phyloP scores from a whole-genome alignment of 2,888 invertebrate genomes.

The Lepidocyrtinus sp. region DNA sequence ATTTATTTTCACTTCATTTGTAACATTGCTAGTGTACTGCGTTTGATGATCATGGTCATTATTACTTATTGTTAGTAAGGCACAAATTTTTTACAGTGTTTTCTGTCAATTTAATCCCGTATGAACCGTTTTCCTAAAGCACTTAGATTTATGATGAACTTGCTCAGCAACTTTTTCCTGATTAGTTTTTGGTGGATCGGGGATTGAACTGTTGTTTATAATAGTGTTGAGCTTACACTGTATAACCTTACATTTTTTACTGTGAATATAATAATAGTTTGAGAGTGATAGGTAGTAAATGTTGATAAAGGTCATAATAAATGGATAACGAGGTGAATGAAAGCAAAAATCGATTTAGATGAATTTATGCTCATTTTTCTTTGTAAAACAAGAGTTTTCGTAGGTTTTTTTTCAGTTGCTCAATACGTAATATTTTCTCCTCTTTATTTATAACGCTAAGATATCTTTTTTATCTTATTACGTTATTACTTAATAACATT shows the following conservation, averaged over 20 bases:
- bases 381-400: too few species aligned
- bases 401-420: too few species aligned
- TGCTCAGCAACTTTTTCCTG: slow-evolving; percentile 47
- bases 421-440: too few species aligned
- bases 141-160: slow-evolving; percentile 41
- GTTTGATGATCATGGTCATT: slow-evolving; percentile 26
- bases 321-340: slow-evolving; percentile 42
- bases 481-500: too few species aligned
- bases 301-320: slow-evolving; percentile 49
- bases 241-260: too few species aligned
- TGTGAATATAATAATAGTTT: background rate
- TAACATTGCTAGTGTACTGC: background rate
- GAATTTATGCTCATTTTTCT: too few species aligned
- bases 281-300: slow-evolving; percentile 31
- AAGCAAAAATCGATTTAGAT: slow-evolving; percentile 49
- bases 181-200: background rate
- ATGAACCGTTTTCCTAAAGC: slow-evolving; percentile 19
- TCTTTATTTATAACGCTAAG: too few species aligned
- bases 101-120: slow-evolving; percentile 32
- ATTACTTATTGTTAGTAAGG: slow-evolving; percentile 31
- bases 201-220: background rate
- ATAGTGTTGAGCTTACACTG: background rate
- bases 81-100: slow-evolving; percentile 33
- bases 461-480: too few species aligned
- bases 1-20: background rate